phyloP scores from a whole-genome alignment of 2,797 vertebrate genomes.

The Anabas testudineus region DNA sequence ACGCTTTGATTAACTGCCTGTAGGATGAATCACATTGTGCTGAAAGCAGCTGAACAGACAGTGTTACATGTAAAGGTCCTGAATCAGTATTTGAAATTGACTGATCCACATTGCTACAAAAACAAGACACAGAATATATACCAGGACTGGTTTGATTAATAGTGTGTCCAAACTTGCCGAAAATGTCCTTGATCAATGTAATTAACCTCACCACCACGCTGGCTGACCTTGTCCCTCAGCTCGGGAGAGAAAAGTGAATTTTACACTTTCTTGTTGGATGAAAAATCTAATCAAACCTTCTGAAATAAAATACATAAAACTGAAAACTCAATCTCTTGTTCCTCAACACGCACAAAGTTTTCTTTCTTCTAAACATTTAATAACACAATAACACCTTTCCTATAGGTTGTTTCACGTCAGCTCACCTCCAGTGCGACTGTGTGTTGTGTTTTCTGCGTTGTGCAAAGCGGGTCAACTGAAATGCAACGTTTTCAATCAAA shows the following conservation, averaged over 20 bases:
- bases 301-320: constrained; percentile 49
- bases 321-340: constrained; percentile 21
- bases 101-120: neutral
- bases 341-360: neutral
- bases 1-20: constrained; percentile 32
- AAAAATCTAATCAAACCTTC: constrained; percentile 40
- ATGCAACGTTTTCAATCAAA: neutral
- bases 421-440: neutral
- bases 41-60: constrained; percentile 3
- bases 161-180: neutral
- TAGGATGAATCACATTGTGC: constrained; percentile 7
- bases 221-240: constrained; percentile 36
- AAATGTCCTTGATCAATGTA: constrained; percentile 28
- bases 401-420: neutral
- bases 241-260: constrained; percentile 43
- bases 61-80: constrained; percentile 13
- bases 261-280: constrained; percentile 16
- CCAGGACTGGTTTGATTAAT: constrained; percentile 22
- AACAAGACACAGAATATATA: neutral
- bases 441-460: neutral
- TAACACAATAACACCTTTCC: neutral
- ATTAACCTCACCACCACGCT: constrained; percentile 40
- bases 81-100: constrained; percentile 22
- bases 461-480: constrained; percentile 8
- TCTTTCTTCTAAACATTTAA: constrained; percentile 9